Evolutionary conservation across 1,140 invertebrate genomes (phyloP), one percentile per base, ranked within the genome.

Genomic region (Drosophila nasuta): DNA sequence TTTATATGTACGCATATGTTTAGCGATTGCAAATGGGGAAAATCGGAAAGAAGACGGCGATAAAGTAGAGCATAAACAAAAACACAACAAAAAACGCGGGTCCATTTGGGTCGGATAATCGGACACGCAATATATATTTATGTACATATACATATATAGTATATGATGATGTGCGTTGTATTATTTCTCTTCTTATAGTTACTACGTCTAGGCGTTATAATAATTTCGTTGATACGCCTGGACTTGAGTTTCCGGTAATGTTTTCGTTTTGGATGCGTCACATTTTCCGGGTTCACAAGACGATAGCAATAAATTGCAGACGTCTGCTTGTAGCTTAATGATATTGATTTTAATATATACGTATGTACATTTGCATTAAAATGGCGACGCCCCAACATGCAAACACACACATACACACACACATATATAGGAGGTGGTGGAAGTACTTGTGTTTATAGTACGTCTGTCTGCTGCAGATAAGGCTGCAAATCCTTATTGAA

Each of bases 181-280:
- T 78, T 59, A 68, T 51, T 51, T 51, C 0, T 64, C 13, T 54
- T 51, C 25, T 51, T 62, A 62, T 46, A 62, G 17, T 45, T 45
- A 65, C 20, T 52, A 33, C 6, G 35, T 10, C 8, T 38, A 38
- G 70, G 65, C 76, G 69, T 79, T 77, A 67, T 79, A 57, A 63
- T 73, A 56, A 64, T 77, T 68, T 80, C 35, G 70, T 77, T 77
- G 77, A 67, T 73, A 73, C 58, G 65, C 48, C 46, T 35, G 45
- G 57, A 52, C 62, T 79, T 79, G 13, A 63, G 66, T 75, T 88
- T 89, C 85, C 80, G 76, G 67, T 45, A 54, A 72, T 65, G 46
- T 52, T 57, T 69, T 52, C 20, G 20, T 62, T 48, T 48, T 66
- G 65, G 81, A 80, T 75, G 72, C 77, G 80, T 33, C 35, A 8